These are phyloP conservation scores for Coenonympha glycerion DNA, from an alignment of 2,888 invertebrate genomes.

Conservation along the genomic window DNA sequence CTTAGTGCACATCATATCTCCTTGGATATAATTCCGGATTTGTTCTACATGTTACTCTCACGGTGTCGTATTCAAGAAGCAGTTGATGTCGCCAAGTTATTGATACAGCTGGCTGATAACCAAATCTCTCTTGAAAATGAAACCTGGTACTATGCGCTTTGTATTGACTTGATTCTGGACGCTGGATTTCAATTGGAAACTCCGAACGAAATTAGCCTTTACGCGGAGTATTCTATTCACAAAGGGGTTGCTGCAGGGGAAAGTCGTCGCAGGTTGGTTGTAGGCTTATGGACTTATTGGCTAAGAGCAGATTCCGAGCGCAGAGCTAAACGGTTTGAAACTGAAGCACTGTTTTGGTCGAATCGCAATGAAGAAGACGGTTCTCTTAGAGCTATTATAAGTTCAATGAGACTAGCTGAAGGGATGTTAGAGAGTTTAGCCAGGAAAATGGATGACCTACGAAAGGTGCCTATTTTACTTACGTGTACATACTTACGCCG, in stretches of 20 bases:
- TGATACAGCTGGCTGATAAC: conserved; percentile 42
- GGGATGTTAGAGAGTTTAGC: conserved; percentile 67
- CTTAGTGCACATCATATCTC: conserved; percentile 57
- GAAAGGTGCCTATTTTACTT: conserved; percentile 44
- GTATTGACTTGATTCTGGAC: conserved; percentile 75
- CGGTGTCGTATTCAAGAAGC: conserved; percentile 68
- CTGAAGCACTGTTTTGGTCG: conserved; percentile 56
- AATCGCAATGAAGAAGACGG: conserved; percentile 43
- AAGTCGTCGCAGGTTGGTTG: conserved; percentile 50
- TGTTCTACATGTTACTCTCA: conserved; percentile 59
- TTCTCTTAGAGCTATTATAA: conserved; percentile 48
- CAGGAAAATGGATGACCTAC: conserved; percentile 62
- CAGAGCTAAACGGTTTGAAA: conserved; percentile 57
- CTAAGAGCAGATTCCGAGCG: conserved; percentile 49
- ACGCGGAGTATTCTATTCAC: conserved; percentile 50
- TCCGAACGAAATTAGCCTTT: conserved; percentile 58
- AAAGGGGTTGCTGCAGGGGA: conserved; percentile 42
- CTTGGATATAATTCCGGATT: conserved; percentile 60
- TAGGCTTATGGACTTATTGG: conserved; percentile 67
- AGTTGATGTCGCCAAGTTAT: conserved; percentile 58
- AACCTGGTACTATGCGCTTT: conserved; percentile 76
- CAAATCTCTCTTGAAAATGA: conserved; percentile 46
- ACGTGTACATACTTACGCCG: too few relatives aligned
- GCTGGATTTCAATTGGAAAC: conserved; percentile 73
- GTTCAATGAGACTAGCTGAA: conserved; percentile 59